These are phyloP conservation scores for Artemia sp. DNA, from an alignment of 2,888 invertebrate genomes.

Conservation along the genomic window DNA sequence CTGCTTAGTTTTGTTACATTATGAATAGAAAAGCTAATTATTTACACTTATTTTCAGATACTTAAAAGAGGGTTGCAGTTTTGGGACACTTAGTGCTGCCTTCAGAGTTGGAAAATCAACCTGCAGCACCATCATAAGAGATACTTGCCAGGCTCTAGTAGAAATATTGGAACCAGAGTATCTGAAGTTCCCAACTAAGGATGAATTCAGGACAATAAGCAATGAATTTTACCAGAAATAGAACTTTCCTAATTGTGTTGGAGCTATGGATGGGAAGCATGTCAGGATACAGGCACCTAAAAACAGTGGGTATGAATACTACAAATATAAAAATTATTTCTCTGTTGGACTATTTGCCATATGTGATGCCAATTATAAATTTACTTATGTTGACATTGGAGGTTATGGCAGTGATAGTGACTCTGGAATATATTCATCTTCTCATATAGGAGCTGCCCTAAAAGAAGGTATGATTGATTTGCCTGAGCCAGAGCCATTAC, in stretches of 20 bases:
- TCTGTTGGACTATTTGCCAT: too few species aligned
- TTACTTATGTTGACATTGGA: too few species aligned
- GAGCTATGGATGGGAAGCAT: neutral
- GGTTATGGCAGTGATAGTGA: too few species aligned
- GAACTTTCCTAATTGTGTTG: neutral
- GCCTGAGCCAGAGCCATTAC: too few species aligned
- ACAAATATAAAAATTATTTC: too few species aligned
- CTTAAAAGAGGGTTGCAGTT: neutral
- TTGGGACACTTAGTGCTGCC: neutral
- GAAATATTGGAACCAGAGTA: neutral
- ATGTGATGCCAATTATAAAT: too few species aligned
- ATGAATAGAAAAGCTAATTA: neutral
- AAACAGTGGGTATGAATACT: too few species aligned
- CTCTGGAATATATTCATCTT: too few species aligned
- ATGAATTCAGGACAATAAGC: neutral
- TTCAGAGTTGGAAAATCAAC: neutral
- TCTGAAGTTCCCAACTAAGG: neutral
- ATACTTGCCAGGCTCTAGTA: neutral
- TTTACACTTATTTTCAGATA: neutral
- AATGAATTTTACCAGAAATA: neutral
- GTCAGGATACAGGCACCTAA: neutral
- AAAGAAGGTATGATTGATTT: too few species aligned
- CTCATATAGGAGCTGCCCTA: too few species aligned
- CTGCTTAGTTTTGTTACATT: neutral
- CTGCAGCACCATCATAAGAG: neutral